phyloP scores from a whole-genome alignment of 2,888 invertebrate genomes.

The Meliscaeva auricollis region DNA sequence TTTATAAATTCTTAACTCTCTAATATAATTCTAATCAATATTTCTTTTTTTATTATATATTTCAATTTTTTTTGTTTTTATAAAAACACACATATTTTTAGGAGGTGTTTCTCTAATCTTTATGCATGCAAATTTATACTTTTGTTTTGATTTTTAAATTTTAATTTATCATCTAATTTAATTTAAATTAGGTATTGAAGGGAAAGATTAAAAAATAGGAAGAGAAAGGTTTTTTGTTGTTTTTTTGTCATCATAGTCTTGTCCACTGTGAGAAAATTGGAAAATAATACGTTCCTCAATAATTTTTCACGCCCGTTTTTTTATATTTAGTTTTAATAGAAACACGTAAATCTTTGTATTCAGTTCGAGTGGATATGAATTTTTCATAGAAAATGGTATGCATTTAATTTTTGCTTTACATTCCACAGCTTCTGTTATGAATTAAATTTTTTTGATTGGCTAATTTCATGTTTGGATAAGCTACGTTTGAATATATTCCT shows the following conservation, averaged over 20 bases:
- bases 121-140: constrained; percentile 26
- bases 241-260: neutral
- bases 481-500: no score
- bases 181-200: constrained; percentile 17
- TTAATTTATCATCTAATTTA: constrained; percentile 37
- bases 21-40: constrained; percentile 27
- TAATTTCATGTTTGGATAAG: no score
- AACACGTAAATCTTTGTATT: no score
- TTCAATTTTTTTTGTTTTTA: neutral
- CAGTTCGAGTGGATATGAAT: no score
- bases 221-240: neutral
- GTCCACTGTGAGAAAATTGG: neutral
- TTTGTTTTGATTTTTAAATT: neutral
- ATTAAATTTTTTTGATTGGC: no score
- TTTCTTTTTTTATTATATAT: constrained; percentile 5
- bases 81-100: constrained; percentile 23
- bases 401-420: no score
- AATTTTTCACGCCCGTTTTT: neutral
- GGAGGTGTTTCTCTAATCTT: constrained; percentile 31
- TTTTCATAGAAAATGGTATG: no score
- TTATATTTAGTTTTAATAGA: no score
- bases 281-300: constrained; percentile 34
- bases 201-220: neutral
- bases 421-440: no score
- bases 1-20: constrained; percentile 16